Base-by-base conservation (phyloP, 1,140 invertebrate species). In the Panagrolaimus sp. region DNA sequence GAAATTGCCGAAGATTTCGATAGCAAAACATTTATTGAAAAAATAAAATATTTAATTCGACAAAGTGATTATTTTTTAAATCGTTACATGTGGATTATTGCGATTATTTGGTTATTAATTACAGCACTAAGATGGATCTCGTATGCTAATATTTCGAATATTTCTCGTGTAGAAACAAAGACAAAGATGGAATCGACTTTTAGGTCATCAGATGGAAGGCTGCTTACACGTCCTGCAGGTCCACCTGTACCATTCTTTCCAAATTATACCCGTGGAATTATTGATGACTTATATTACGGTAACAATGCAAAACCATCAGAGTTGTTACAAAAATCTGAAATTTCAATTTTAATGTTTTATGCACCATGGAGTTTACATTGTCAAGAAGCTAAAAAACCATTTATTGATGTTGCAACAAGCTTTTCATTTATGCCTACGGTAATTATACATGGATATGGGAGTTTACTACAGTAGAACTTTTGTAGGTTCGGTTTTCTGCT, bases 301-400 rank as follows among this genome's bases (percentile, higher is more conserved):
- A 57, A 57, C 20, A 27, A 27, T 5, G 51, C 51, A 1, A 25
- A 9, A 3, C 20, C 51, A 0, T 20, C 20, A 25, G 51, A 57
- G 11, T 13, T 57, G n/a, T 27, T 57, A 2, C 27, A 20, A 20
- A 57, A 20, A 16, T 20, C 51, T 23, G 51, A 57, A 20, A 57
- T 57, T 16, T 20, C 51, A 25, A 27, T 57, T 20, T 57, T 57
- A 27, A 57, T 57, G 51, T 57, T 25, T 16, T 57, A 57, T 27
- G 51, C 51, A 9, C 51, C 51, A 16, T 57, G 51, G 51, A 57
- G 51, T 16, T 25, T 57, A 27, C 20, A 57, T 57, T 20, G 14
- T 0, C 51, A 57, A 27, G 27, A 25, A 25, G 51, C 14, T 57
- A 20, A 27, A 27, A 27, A 57, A 5, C 51, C 51, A 16, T 57